Evolutionary conservation across 2,888 invertebrate species (phyloP).

Genomic region (Eumacrocentrus americanus): DNA sequence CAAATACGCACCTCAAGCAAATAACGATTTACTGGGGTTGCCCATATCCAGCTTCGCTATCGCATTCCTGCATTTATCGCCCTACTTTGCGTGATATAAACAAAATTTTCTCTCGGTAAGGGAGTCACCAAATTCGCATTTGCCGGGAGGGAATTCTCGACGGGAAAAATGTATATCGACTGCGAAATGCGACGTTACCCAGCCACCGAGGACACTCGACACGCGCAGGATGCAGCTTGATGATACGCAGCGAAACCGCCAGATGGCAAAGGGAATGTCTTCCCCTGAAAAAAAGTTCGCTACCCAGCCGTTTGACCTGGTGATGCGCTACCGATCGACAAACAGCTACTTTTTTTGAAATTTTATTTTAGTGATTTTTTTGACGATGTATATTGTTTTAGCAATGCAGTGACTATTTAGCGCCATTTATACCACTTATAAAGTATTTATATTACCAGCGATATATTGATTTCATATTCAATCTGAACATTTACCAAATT

Average conservation of each 20-base stretch:
- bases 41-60: background rate
- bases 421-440: too few relatives aligned
- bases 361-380: background rate
- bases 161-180: slow-evolving; percentile 52
- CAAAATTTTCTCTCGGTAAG: slow-evolving; percentile 10
- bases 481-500: too few relatives aligned
- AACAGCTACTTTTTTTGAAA: background rate
- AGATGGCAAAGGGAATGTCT: slow-evolving; percentile 59
- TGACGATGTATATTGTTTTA: too few relatives aligned
- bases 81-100: slow-evolving; percentile 4
- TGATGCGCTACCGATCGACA: slow-evolving; percentile 33
- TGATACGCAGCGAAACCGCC: slow-evolving; percentile 52
- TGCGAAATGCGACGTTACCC: slow-evolving; percentile 49
- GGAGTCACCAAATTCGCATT: slow-evolving; percentile 18
- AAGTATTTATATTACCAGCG: too few relatives aligned
- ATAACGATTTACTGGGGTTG: background rate
- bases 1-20: slow-evolving; percentile 4
- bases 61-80: slow-evolving; percentile 6
- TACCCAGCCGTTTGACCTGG: slow-evolving; percentile 30
- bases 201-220: slow-evolving; percentile 41
- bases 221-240: slow-evolving; percentile 44
- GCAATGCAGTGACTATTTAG: too few relatives aligned
- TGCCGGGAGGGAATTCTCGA: slow-evolving; percentile 6
- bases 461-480: too few relatives aligned
- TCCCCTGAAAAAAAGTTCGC: slow-evolving; percentile 36